Evolutionary conservation across 1,140 invertebrate species (phyloP), one percentile per base, ranked within the genome.

Genomic region (Sminthurinus signatus): DNA sequence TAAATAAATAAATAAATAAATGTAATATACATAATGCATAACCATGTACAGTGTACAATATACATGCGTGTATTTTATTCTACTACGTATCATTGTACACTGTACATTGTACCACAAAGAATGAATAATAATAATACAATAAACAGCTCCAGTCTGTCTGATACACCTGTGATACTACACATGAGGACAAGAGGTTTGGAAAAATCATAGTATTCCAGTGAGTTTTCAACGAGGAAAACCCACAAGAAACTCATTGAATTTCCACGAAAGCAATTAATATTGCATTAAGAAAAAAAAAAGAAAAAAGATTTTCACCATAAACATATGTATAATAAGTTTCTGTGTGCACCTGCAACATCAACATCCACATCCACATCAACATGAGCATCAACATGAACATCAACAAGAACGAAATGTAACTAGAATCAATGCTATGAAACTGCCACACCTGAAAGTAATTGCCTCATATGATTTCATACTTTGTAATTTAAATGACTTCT

Each of bases 261-360:
- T 52, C 50, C 50, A 52, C 50, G 50, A 52, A 52, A 29, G 23
- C 50, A 25, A 52, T 52, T 52, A 25, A 52, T 28, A 28, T 52
- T 52, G 50, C 50, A 52, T 52, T 52, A 52, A 28, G 28, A 8
- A 14, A 46, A 46, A 17, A 46, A n/a, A 46, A n/a, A n/a, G n/a
- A n/a, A 17, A 46, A 46, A 17, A 46, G 44, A 46, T 46, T 46
- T 46, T 46, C 44, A 46, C 44, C 44, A 46, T 14, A 46, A 46
- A 46, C 5, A n/a, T 10, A 10, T 39, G 36, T 39, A 17, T 39
- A 17, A 17, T 39, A 39, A 17, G 17, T 39, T 8, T 39, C 8
- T 10, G 17, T 28, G 50, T 25, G 14, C 25, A 52, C 50, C 10
- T 52, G 25, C 23, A 27, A n/a, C 25, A 28, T 29, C 25, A 14